These are phyloP conservation scores for Alviniconcha marisindica DNA, from an alignment of 1,140 invertebrate species.

Conservation along the genomic window DNA sequence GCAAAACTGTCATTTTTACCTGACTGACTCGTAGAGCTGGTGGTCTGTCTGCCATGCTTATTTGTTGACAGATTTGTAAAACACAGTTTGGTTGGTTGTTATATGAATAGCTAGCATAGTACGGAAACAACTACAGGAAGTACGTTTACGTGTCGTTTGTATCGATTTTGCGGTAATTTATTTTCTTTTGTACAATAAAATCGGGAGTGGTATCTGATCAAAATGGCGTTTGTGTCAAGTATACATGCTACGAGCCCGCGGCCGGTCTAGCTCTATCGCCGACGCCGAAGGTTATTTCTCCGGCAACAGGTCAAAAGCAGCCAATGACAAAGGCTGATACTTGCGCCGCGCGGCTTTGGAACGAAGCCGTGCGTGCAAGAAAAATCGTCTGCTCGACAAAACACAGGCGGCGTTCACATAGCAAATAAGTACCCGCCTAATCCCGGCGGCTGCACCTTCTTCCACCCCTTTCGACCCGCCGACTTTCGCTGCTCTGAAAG, in stretches of 20 bases:
- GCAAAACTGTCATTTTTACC: too few relatives aligned
- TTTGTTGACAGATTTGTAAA: conserved; percentile 37
- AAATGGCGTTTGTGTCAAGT: too few relatives aligned
- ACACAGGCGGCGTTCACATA: conserved; percentile 14
- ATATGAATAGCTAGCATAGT: not conserved
- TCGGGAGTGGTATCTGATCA: too few relatives aligned
- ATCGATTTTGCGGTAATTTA: too few relatives aligned
- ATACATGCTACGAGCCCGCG: not conserved
- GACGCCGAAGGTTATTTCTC: conserved; percentile 35
- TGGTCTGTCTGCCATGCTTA: conserved; percentile 30
- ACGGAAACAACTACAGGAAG: not conserved
- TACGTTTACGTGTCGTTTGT: too few relatives aligned
- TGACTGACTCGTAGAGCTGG: conserved; percentile 36
- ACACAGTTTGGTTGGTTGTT: conserved; percentile 18
- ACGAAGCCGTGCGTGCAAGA: not conserved
- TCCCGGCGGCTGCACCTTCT: not conserved
- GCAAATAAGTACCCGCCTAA: conserved; percentile 21
- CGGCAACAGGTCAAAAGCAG: conserved; percentile 35
- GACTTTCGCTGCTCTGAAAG: conserved; percentile 19
- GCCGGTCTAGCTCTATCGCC: not conserved
- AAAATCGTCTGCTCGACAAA: conserved; percentile 24
- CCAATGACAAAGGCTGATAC: conserved; percentile 21
- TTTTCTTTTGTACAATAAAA: too few relatives aligned
- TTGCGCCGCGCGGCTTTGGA: not conserved
- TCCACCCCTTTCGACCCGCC: conserved; percentile 17